These are phyloP conservation scores for Symphodus melops DNA, from an alignment of 2,113 vertebrate genomes.

Conservation along the genomic window DNA sequence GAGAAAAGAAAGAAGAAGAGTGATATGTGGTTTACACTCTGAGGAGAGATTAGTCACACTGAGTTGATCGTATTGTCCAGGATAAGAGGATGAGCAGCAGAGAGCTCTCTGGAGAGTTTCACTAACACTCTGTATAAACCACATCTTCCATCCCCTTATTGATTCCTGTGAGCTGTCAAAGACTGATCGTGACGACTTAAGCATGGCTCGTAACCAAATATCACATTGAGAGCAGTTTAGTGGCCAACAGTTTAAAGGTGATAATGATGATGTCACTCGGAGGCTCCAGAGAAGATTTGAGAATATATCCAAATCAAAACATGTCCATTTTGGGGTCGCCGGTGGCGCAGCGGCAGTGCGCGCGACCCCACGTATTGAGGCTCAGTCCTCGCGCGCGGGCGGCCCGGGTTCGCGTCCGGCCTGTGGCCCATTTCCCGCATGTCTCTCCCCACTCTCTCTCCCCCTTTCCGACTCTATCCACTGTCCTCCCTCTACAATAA, in stretches of 20 bases:
- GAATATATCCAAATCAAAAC: not conserved
- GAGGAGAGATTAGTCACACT: slow-evolving; percentile 72
- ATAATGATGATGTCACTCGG: not conserved
- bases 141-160: no score
- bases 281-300: not conserved
- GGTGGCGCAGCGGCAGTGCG: no score
- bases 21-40: slow-evolving; percentile 63
- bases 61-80: slow-evolving; percentile 77
- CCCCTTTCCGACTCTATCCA: no score
- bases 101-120: slow-evolving; percentile 65
- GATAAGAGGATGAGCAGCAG: slow-evolving; percentile 73
- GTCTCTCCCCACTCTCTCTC: no score
- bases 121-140: slow-evolving; percentile 61
- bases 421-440: no score
- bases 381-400: no score
- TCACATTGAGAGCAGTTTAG: slow-evolving; percentile 22
- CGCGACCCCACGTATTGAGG: no score
- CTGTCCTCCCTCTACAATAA: no score
- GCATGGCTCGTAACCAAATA: slow-evolving; percentile 22
- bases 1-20: slow-evolving; percentile 48
- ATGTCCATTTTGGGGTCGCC: no score
- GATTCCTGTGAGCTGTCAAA: no score
- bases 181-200: slow-evolving; percentile 50
- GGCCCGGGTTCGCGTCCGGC: no score
- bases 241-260: slow-evolving; percentile 15